Conservation (phyloP, 2,113 vertebrate genomes). For the Loxodonta africana region DNA sequence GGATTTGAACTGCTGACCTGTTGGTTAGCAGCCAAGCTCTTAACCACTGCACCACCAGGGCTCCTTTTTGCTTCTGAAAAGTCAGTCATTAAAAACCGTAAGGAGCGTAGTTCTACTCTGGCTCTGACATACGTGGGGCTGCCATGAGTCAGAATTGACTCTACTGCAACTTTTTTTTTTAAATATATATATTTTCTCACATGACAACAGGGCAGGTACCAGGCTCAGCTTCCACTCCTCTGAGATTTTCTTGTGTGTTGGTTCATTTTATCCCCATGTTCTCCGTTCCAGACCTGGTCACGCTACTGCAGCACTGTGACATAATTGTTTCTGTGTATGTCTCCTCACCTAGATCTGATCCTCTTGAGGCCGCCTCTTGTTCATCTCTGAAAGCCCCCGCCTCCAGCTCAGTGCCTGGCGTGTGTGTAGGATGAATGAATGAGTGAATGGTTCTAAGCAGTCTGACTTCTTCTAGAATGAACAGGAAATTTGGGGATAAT, state of each 20-base stretch:
- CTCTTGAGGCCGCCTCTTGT: neutral
- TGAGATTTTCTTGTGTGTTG: neutral
- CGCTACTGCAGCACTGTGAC: accelerated
- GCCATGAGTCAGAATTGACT: neutral
- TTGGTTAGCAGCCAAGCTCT: too few relatives aligned
- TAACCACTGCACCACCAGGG: too few relatives aligned
- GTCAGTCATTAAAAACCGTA: neutral
- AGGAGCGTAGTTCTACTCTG: neutral
- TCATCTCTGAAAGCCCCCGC: neutral
- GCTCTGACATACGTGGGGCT: neutral
- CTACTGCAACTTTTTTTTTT: neutral
- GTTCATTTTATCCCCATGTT: neutral
- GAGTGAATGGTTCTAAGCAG: neutral
- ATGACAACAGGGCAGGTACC: neutral
- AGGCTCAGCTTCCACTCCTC: neutral
- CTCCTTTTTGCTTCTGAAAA: neutral
- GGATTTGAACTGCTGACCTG: too few relatives aligned
- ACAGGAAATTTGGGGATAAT: constrained; percentile 2
- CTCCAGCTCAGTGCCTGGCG: neutral
- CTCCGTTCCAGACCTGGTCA: neutral
- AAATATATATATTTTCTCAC: neutral
- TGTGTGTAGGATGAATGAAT: neutral
- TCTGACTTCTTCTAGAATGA: neutral
- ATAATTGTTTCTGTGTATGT: too few relatives aligned
- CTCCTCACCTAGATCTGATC: too few relatives aligned